phyloP scores from a whole-genome alignment of 1,140 invertebrate genomes.

The Cydia splendana region DNA sequence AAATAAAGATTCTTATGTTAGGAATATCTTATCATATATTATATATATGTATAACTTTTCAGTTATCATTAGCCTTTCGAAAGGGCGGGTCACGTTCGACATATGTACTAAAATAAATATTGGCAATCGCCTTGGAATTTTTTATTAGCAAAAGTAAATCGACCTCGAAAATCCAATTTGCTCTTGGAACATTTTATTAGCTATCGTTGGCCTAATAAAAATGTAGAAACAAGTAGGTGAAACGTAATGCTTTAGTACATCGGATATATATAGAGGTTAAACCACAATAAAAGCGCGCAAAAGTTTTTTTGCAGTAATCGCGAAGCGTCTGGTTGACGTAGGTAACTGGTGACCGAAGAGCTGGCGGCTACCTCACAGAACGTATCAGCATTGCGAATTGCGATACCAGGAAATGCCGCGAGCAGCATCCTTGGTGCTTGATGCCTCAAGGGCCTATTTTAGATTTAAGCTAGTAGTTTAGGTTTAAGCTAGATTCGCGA shows the following conservation, averaged over 20 bases:
- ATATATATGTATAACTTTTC: neutral
- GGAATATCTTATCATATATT: neutral
- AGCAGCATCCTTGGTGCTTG: too few relatives aligned
- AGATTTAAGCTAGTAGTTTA: too few relatives aligned
- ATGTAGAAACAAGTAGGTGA: neutral
- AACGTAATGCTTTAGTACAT: neutral
- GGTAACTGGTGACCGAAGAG: too few relatives aligned
- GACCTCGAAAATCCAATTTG: conserved; percentile 25
- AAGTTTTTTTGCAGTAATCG: too few relatives aligned
- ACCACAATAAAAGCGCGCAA: neutral
- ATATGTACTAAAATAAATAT: neutral
- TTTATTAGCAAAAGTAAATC: neutral
- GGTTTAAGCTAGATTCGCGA: too few relatives aligned
- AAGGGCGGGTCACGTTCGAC: neutral
- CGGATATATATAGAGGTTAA: neutral
- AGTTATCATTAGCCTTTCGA: neutral
- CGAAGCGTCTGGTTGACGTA: too few relatives aligned
- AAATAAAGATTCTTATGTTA: neutral
- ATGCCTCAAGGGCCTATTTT: too few relatives aligned
- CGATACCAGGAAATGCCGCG: too few relatives aligned
- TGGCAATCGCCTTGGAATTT: neutral
- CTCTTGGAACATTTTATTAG: conserved; percentile 25
- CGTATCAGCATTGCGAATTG: too few relatives aligned
- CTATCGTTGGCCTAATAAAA: conserved; percentile 19
- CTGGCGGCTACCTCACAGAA: too few relatives aligned